Conservation (phyloP, 2,113 vertebrate species). For the Misgurnus mizolepis region DNA sequence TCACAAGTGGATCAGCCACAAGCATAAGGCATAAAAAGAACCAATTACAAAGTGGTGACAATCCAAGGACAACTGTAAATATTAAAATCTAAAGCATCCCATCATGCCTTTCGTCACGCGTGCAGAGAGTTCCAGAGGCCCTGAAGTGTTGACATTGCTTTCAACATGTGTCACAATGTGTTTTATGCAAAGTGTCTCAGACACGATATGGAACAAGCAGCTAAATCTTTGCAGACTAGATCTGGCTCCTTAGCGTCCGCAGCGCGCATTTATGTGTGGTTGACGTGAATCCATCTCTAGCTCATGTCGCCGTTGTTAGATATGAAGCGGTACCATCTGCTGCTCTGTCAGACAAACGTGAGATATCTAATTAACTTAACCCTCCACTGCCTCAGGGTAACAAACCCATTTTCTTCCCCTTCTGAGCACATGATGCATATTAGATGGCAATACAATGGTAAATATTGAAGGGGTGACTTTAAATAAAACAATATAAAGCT, state of each 20-base stretch:
- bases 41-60: neutral
- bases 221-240: neutral
- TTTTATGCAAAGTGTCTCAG: neutral
- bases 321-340: constrained; percentile 41
- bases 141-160: constrained; percentile 2
- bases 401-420: neutral
- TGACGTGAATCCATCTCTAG: constrained; percentile 27
- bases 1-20: neutral
- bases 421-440: neutral
- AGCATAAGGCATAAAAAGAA: constrained; percentile 29
- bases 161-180: neutral
- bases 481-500: neutral
- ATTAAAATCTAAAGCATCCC: constrained; percentile 8
- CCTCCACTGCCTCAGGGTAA: constrained; percentile 14
- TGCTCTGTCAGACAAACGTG: constrained; percentile 28
- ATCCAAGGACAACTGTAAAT: constrained; percentile 15
- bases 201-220: neutral
- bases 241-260: neutral
- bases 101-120: neutral
- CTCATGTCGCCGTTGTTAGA: constrained; percentile 21
- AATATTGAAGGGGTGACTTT: neutral
- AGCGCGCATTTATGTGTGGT: constrained; percentile 5
- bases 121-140: neutral
- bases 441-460: neutral
- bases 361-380: constrained; percentile 41